Evolutionary conservation across 64 coral and sea anemone species (phyloP), one percentile per base, ranked within the genome.

Genomic region (Hydrozoanthus tunicans): DNA sequence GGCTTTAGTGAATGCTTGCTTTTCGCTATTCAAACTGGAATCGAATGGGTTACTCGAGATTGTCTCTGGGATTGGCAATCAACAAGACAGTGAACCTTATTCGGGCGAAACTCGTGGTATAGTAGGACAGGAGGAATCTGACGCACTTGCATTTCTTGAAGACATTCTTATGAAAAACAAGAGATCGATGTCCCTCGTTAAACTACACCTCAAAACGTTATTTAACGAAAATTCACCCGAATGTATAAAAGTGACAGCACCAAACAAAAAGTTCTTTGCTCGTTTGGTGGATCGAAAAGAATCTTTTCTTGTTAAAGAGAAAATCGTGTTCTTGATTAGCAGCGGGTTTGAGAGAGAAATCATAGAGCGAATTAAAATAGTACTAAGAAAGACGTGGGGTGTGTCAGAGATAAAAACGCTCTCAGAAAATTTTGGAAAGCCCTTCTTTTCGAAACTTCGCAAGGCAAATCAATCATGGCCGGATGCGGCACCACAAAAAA

Each of bases 1-100:
- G 56, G 59, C 69, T 74, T 58, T 88, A 15, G 57, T 88, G 14
- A 88, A 88, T 7, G 84, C 84, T 74, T 88, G 84, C 24, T 88
- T 88, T 73, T 88, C 84, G 8, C 54, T 74, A 5, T 88, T 88
- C 74, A 88, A 74, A 88, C 4, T 88, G 11, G 84, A 56, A 13
- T 88, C 84, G 17, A 88, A 88, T 88, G 68, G 56, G 11, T 61
- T 88, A 60, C 11, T 88, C 4, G 84, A 88, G 17, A 17, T 88
- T 51, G 84, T 74, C 10, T 61, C 54, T 32, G 68, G 84, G 8
- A 88, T 88, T 11, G 84, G 84, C 9, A 14, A 25, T 59, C 14
- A 11, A 75, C 23, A 88, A 17, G 56, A 73, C 24, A 59, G 17
- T 9, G 84, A 73, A 15, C 20, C 59, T 32, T 6, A 17, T 2